Percentiles rank a stretch among this genome's conserved stretches.
Evolutionary conservation across 92 coral and sea anemone species (phyloP).

Genomic region (Ricordea florida): DNA sequence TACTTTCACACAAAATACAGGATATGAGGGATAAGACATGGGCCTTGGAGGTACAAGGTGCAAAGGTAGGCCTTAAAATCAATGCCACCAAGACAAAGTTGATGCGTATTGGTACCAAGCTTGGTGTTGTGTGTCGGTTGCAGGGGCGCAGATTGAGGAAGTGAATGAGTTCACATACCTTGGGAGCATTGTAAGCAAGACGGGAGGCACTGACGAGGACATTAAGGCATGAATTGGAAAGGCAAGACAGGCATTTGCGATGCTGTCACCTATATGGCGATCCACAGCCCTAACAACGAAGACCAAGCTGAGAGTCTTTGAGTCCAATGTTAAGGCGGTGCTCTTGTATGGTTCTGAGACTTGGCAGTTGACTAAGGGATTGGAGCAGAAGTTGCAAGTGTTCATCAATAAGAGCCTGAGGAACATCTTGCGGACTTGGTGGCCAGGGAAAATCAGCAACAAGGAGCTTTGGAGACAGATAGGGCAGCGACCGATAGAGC

Average conservation of each 20-base stretch:
- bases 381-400: constrained; percentile 8
- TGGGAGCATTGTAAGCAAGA: constrained; percentile 1
- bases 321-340: constrained; percentile 15
- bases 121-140: constrained; percentile 1
- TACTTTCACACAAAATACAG: constrained; percentile 2
- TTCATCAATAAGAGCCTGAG: constrained; percentile 19
- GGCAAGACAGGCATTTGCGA: constrained; percentile 12
- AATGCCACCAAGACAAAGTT: constrained; percentile 7
- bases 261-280: constrained; percentile 7
- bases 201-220: constrained; percentile 13
- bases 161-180: constrained; percentile 5
- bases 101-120: too few species aligned
- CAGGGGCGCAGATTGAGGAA: neutral
- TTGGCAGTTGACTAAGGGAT: neutral
- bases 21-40: neutral
- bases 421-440: constrained; percentile 3
- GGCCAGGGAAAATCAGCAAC: neutral
- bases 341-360: neutral
- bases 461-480: constrained; percentile 9
- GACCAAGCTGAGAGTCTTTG: constrained; percentile 16
- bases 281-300: constrained; percentile 9
- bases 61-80: constrained; percentile 4
- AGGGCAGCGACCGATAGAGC: neutral
- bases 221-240: constrained; percentile 4
- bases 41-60: constrained; percentile 18